A percentile compares a stretch with the other conserved stretches of the same genome.
These are phyloP conservation scores for Ceratothoa steindachneri DNA, from an alignment of 2,888 invertebrate species.

Conservation along the genomic window DNA sequence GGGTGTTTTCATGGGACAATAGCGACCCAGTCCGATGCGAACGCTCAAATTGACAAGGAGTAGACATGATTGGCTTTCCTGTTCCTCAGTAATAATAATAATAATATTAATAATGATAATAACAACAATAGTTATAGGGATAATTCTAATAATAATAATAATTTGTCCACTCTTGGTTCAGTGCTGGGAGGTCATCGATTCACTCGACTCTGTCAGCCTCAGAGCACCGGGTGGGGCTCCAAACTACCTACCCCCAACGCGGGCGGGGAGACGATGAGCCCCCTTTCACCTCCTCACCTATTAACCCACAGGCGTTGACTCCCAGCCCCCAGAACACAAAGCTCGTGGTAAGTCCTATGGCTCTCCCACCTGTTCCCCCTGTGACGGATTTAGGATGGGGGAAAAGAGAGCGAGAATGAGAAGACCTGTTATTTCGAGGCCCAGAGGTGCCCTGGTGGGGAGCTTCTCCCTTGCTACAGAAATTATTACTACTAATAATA, in stretches of 20 bases:
- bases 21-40: no score
- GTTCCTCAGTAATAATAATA: no score
- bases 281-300: not conserved
- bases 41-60: no score
- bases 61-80: no score
- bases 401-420: no score
- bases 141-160: not conserved
- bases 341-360: not conserved
- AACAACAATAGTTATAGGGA: not conserved
- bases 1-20: no score
- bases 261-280: not conserved
- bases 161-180: not conserved
- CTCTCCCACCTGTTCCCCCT: not conserved
- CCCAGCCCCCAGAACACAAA: not conserved
- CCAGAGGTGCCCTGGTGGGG: no score
- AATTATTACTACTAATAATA: no score
- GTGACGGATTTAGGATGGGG: no score
- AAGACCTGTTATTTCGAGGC: no score
- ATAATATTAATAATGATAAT: slow-evolving; percentile 10
- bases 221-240: not conserved
- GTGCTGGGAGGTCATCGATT: not conserved
- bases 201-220: not conserved
- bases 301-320: not conserved
- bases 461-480: no score
- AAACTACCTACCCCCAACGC: not conserved